These are phyloP conservation scores for Arnoldichthys spilopterus DNA, from an alignment of 2,797 vertebrate species.

Conservation along the genomic window DNA sequence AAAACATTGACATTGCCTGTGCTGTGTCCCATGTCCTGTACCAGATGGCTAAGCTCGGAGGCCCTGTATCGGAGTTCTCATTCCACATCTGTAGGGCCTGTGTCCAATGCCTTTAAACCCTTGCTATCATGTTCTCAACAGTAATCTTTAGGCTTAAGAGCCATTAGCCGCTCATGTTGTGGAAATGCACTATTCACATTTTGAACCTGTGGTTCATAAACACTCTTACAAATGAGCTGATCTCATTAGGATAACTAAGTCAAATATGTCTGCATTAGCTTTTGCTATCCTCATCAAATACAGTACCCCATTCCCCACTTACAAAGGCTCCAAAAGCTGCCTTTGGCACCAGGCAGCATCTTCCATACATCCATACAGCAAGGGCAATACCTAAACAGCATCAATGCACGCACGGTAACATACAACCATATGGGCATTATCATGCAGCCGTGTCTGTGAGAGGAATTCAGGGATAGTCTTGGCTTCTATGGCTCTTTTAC, in stretches of 20 bases:
- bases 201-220: constrained; percentile 10
- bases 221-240: background rate
- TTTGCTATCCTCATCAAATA: background rate
- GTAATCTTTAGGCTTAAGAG: constrained; percentile 52
- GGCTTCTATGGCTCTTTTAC: constrained; percentile 26
- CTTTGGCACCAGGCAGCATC: background rate
- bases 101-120: constrained; percentile 52
- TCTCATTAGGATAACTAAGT: constrained; percentile 9
- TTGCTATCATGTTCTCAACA: constrained; percentile 5
- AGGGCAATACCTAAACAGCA: background rate
- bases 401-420: constrained; percentile 20
- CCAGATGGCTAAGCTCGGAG: constrained; percentile 60
- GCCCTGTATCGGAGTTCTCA: constrained; percentile 48
- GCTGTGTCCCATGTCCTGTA: constrained; percentile 10
- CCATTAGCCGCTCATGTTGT: constrained; percentile 39
- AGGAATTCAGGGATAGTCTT: constrained; percentile 41
- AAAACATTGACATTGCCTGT: constrained; percentile 45
- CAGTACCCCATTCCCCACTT: background rate
- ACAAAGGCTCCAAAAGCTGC: background rate
- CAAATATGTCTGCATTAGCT: background rate
- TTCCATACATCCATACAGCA: background rate
- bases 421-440: constrained; percentile 43
- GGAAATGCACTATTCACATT: constrained; percentile 25
- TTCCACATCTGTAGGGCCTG: constrained; percentile 54
- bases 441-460: constrained; percentile 33